Base-by-base conservation (phyloP, 2,113 vertebrate genomes). In the Eptesicus fuscus region DNA sequence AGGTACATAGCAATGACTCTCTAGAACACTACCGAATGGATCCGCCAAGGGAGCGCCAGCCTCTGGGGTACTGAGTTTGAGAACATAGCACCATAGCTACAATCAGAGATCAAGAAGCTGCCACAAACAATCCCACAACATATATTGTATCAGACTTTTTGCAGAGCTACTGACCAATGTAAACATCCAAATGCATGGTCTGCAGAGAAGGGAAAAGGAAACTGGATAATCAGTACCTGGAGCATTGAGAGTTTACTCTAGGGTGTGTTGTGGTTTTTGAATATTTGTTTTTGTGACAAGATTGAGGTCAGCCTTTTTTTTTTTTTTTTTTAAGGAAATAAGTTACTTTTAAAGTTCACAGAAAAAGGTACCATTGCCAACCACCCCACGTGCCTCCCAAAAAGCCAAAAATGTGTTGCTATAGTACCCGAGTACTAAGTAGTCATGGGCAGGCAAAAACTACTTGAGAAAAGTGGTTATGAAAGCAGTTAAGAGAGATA, bases 211-310 rank as follows among this genome's bases (percentile, higher is more conserved):
- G 63, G 37, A 83, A 77, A 74, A 79, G 80, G 86, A 93, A 95
- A 83, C 56, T 69, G 23, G n/a, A 59, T 63, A 61, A 61, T 91
- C 35, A 74, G 51, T 59, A 42, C 35, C 65, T 67, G 77, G 30
- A 67, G 56, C 13, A 1, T 32, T 93, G 47, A 59, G 63, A 56
- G 56, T 94, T 93, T 91, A 59, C 12, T 91, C 18, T 35, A 74
- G 77, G 18, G 22, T 56, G 4, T 89, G 16, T 49, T n/a, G 11
- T 20, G 37, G 37, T 53, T 89, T 90, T 91, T 84, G 37, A 78
- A 65, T 89, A 44, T 95, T 95, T 83, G 42, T 91, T 93, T 93
- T 96, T 51, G 47, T 89, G 83, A 23, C 74, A 78, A 83, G 74
- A 91, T 63, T 65, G 85, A 95, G 18, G 30, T 80, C 37, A 88